Evolutionary conservation across 2,113 vertebrate genomes (phyloP).

Genomic region (Equus quagga): DNA sequence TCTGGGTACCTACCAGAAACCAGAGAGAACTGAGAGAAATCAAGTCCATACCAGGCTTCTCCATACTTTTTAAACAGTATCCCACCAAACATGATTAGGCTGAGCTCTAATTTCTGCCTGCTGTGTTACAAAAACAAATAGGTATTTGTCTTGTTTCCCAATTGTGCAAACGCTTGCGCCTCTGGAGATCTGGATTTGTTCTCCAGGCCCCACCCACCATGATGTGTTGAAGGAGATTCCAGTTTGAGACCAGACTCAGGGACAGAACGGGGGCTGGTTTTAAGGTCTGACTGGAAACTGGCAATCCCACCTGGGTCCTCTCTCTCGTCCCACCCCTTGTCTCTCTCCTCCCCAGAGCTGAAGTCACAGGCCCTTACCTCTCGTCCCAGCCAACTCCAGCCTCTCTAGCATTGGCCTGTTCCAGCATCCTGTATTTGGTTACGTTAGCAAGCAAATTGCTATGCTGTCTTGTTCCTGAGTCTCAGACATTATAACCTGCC

Average conservation of each 20-base stretch:
- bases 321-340: not conserved
- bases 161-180: not conserved
- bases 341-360: not conserved
- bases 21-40: not conserved
- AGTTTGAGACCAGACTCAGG: not conserved
- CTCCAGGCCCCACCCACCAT: fast-evolving
- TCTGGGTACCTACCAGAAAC: not conserved
- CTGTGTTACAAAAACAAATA: not conserved
- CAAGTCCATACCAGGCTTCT: not conserved
- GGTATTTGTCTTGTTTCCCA: not conserved
- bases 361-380: not conserved
- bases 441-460: not conserved
- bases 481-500: not conserved
- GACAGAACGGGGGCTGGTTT: not conserved
- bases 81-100: not conserved
- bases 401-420: too few relatives aligned
- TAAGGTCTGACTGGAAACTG: not conserved
- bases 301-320: not conserved
- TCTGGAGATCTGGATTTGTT: not conserved
- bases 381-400: not conserved
- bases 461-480: not conserved
- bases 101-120: not conserved
- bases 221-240: not conserved
- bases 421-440: not conserved
- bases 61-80: not conserved